Conservation (phyloP, 2,113 vertebrate species). For the Rhizomys pruinosus region DNA sequence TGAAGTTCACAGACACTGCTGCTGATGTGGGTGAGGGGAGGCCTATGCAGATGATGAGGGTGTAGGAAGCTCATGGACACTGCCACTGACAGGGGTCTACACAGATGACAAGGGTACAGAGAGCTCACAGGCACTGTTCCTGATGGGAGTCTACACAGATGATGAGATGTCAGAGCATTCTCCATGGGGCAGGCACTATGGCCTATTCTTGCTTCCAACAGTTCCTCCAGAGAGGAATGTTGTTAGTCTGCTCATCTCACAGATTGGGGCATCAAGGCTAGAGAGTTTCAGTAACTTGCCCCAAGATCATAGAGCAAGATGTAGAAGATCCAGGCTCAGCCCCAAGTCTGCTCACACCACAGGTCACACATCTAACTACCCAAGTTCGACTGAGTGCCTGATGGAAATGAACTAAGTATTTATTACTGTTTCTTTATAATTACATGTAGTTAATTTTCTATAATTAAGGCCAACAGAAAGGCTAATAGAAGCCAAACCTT, state of each 20-base stretch:
- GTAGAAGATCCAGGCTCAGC: neutral
- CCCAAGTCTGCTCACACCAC: neutral
- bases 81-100: neutral
- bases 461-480: conserved; percentile 34
- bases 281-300: neutral
- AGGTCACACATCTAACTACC: neutral
- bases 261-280: neutral
- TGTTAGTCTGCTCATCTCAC: neutral
- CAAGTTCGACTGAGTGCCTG: neutral
- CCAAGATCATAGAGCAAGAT: neutral
- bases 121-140: neutral
- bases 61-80: rapidly evolving
- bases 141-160: neutral
- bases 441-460: conserved; percentile 31
- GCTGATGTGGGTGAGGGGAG: too few relatives aligned
- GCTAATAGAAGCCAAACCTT: conserved; percentile 43
- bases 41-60: too few relatives aligned
- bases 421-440: conserved; percentile 42
- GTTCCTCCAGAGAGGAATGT: neutral
- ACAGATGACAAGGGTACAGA: too few relatives aligned
- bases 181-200: neutral
- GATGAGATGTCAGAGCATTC: neutral
- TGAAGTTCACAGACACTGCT: too few relatives aligned
- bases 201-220: neutral
- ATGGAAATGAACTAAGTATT: conserved; percentile 42